phyloP scores from a whole-genome alignment of 2,797 vertebrate species.

The Rhynchotus rufescens region DNA sequence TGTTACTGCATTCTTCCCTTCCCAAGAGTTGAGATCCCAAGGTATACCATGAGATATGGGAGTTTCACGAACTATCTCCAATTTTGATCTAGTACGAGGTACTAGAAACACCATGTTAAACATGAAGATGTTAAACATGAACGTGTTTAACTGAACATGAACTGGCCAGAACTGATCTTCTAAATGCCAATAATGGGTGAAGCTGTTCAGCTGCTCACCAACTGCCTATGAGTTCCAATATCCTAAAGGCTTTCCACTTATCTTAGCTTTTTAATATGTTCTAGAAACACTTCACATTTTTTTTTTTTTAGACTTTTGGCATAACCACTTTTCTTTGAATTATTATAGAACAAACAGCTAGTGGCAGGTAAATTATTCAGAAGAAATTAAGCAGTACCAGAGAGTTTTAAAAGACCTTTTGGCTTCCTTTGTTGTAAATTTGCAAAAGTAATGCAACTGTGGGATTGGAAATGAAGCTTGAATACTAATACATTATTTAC shows the following conservation, averaged over 20 bases:
- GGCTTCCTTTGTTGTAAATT: conserved; percentile 68
- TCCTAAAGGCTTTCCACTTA: conserved; percentile 41
- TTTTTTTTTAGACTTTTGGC: conserved; percentile 12
- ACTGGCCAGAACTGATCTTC: not conserved
- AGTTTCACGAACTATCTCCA: not conserved
- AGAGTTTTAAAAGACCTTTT: conserved; percentile 73
- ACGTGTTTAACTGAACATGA: too few species aligned
- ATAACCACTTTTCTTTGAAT: conserved; percentile 71
- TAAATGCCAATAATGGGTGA: not conserved
- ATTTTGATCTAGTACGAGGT: conserved; percentile 14
- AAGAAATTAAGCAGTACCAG: conserved; percentile 73
- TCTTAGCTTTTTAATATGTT: conserved; percentile 58
- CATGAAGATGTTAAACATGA: too few species aligned
- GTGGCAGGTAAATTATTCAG: conserved; percentile 77
- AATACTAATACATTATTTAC: conserved; percentile 63
- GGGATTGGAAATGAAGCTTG: conserved; percentile 58
- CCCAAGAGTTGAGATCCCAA: not conserved
- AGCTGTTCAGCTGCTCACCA: conserved; percentile 23
- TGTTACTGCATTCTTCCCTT: not conserved
- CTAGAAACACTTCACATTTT: not conserved
- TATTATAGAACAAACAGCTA: conserved; percentile 73
- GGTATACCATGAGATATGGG: not conserved
- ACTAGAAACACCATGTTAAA: conserved; percentile 10
- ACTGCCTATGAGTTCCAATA: conserved; percentile 6
- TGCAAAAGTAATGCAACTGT: conserved; percentile 59